Percentiles rank a stretch among this genome's conserved stretches.
Evolutionary conservation across 64 coral and sea anemone genomes (phyloP).

Genomic region (Porites lutea): DNA sequence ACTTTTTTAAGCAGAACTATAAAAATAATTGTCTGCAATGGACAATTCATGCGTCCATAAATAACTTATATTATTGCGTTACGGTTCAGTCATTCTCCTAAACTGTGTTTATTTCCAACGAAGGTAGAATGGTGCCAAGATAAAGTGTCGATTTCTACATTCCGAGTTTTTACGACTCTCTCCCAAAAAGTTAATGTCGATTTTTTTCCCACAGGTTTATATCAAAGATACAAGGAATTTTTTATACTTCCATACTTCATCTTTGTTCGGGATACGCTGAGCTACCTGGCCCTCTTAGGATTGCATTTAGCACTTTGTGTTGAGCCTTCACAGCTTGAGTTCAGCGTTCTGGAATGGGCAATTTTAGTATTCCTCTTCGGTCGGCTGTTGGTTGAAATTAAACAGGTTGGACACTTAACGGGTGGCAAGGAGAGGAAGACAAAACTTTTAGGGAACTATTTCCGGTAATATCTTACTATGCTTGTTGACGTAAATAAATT

Average conservation of each 20-base stretch:
- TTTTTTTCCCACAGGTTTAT: not conserved
- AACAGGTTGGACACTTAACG: not conserved
- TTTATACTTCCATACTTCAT: slow-evolving; percentile 62
- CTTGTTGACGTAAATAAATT: not conserved
- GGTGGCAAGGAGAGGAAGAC: not conserved
- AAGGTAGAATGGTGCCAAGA: too few species aligned
- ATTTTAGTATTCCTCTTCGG: slow-evolving; percentile 50
- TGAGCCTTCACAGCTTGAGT: slow-evolving; percentile 26
- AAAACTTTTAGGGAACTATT: not conserved
- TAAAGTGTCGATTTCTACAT: too few species aligned
- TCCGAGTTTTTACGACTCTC: too few species aligned
- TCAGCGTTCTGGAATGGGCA: slow-evolving; percentile 37
- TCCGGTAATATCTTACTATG: not conserved
- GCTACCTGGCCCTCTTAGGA: slow-evolving; percentile 47
- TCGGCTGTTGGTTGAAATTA: slow-evolving; percentile 34
- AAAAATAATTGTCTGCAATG: too few species aligned
- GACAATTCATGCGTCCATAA: too few species aligned
- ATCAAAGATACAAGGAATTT: not conserved
- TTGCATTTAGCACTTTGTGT: slow-evolving; percentile 57
- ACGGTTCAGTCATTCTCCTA: too few species aligned
- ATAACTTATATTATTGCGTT: too few species aligned
- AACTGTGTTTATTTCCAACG: too few species aligned
- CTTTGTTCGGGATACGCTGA: slow-evolving; percentile 53
- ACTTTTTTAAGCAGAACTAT: too few species aligned
- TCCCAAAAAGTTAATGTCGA: too few species aligned